A percentile compares a stretch with the other conserved stretches of the same genome.
Conservation (phyloP, 2,797 vertebrate species). For the Coreius guichenoti region DNA sequence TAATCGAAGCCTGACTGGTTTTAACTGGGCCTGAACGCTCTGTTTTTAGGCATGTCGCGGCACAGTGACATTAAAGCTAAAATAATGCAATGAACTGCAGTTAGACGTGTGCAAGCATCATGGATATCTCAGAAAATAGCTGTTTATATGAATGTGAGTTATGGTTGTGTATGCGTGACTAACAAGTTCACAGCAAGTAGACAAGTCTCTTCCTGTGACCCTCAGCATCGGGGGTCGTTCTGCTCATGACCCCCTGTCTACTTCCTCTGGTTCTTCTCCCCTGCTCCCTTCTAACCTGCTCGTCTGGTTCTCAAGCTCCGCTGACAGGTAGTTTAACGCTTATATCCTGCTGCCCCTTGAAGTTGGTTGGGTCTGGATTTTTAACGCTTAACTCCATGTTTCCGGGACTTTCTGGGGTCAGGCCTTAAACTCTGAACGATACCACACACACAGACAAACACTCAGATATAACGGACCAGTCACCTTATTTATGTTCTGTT, state of each 20-base stretch:
- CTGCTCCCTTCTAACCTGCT: constrained; percentile 37
- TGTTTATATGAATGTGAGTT: constrained; percentile 1
- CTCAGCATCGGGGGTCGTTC: constrained; percentile 10
- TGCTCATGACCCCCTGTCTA: constrained; percentile 42
- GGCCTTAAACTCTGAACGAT: not conserved
- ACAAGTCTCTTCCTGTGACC: constrained; percentile 56
- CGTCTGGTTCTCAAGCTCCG: constrained; percentile 72
- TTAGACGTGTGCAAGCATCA: not conserved
- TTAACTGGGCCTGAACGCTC: constrained; percentile 8
- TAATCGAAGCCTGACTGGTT: constrained; percentile 26
- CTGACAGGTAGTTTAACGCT: constrained; percentile 74
- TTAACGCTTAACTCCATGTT: constrained; percentile 70
- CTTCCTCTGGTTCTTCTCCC: constrained; percentile 34
- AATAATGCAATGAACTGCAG: constrained; percentile 1
- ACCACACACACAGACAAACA: constrained; percentile 29
- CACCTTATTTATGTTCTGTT: not conserved
- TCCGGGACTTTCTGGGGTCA: constrained; percentile 57
- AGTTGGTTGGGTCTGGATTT: constrained; percentile 55
- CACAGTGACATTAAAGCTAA: not conserved
- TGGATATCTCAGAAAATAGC: not conserved
- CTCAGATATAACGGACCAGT: not conserved
- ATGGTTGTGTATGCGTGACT: not conserved
- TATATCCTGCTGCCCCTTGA: constrained; percentile 65
- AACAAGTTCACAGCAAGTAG: constrained; percentile 55
- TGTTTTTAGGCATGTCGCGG: not conserved